Evolutionary conservation across 2,113 vertebrate genomes (phyloP).

Genomic region (Antigone vipio): DNA sequence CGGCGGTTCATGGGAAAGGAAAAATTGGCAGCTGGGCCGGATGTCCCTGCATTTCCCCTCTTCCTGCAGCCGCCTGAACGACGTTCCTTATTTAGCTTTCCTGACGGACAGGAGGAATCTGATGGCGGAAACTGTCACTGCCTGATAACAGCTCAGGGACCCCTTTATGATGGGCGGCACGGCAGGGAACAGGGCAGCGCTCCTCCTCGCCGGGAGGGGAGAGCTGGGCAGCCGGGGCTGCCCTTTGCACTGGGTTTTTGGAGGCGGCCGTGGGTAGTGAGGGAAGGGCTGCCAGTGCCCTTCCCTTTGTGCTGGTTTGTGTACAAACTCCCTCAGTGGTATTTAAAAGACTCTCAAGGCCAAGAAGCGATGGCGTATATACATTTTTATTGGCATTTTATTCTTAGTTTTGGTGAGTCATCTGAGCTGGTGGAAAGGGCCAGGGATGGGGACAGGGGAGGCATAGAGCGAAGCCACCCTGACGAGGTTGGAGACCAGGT

Average conservation of each 20-base stretch:
- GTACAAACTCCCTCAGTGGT: not conserved
- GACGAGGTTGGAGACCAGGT: not conserved
- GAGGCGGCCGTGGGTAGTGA: not conserved
- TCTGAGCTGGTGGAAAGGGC: not conserved
- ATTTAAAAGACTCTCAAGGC: not conserved
- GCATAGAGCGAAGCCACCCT: not conserved
- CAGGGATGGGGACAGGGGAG: not conserved
- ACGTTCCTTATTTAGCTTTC: constrained; percentile 81
- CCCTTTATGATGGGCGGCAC: constrained; percentile 39
- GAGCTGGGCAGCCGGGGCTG: not conserved
- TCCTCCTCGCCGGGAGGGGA: not conserved
- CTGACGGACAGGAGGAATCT: constrained; percentile 78
- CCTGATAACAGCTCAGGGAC: constrained; percentile 78
- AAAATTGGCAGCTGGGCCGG: constrained; percentile 84
- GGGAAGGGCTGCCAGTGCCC: not conserved
- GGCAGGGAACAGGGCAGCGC: not conserved
- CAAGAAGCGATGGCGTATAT: not conserved
- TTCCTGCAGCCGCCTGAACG: constrained; percentile 78
- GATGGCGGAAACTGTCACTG: constrained; percentile 80
- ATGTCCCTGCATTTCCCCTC: constrained; percentile 86
- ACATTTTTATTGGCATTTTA: not conserved
- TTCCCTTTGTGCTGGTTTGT: not conserved
- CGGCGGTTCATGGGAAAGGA: constrained; percentile 91
- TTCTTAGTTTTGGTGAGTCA: not conserved
- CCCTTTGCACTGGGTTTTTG: not conserved